Evolutionary conservation across 2,797 vertebrate genomes (phyloP), one percentile per base, ranked within the genome.

Genomic region (Cossypha polioptera): DNA sequence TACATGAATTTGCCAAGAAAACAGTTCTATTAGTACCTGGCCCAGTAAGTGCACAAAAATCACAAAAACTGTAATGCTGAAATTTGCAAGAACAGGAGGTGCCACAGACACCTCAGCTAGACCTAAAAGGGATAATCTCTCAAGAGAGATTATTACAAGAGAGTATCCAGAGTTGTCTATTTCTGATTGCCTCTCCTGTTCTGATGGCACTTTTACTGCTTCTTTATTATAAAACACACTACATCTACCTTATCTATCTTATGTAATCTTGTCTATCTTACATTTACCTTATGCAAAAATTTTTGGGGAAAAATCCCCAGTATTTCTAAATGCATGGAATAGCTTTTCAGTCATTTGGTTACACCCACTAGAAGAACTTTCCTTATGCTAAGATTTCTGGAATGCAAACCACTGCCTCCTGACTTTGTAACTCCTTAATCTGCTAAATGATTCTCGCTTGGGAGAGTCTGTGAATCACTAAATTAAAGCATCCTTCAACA

Each of bases 41-140:
- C 3, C 33, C 57, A 58, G 16, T 61, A 71, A 35, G 5, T 9
- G 16, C 16, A 18, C 31, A 83, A 58, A 62, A 73, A 73, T n/a
- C 25, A 75, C n/a, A 66, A 29, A 42, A 82, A 71, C 22, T 36
- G 11, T 59, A n/a, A 82, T 29, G 26, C 2, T 63, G 40, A 78
- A 73, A 72, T 87, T 72, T 69, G 31, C 43, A 78, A 63, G 36
- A 86, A 76, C 1, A 65, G 11, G 26, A 80, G 43, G 21, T 55
- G 24, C 35, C 51, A 55, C 0, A 0, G 45, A 43, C 47, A 76
- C 18, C 20, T 24, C 26, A 68, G n/a, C 38, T 0, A 63, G 25
- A 40, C 10, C 10, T 20, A 57, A 48, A 17, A 71, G 16, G 29
- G 59, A 55, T 48, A 55, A 72, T 50, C 24, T 69, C 48, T 55